Evolutionary conservation across 2,888 invertebrate genomes (phyloP).

Genomic region (Scaptomyza polygonia): DNA sequence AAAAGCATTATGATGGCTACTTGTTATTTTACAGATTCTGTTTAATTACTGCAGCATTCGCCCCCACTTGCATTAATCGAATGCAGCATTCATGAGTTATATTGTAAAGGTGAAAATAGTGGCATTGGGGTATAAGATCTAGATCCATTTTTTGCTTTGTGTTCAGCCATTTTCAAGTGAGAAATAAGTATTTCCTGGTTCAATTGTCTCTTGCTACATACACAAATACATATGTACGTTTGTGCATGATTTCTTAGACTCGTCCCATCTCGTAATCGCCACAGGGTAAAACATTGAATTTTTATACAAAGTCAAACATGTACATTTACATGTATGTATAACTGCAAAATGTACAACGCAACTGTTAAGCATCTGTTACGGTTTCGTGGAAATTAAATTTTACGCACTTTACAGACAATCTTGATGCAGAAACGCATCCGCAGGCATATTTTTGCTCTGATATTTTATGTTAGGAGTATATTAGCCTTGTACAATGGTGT

Average conservation of each 20-base stretch:
- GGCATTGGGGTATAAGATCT: too few relatives aligned
- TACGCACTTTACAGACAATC: conserved; percentile 72
- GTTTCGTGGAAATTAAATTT: conserved; percentile 62
- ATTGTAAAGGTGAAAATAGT: too few relatives aligned
- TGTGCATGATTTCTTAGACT: background rate
- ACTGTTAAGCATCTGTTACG: conserved; percentile 63
- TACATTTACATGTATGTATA: conserved; percentile 16
- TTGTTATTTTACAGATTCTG: too few relatives aligned
- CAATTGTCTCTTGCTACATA: background rate
- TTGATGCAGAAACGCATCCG: conserved; percentile 78
- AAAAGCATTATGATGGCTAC: too few relatives aligned
- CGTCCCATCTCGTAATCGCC: conserved; percentile 45
- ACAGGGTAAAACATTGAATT: conserved; percentile 42
- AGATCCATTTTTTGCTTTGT: background rate
- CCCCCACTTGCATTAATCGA: too few relatives aligned
- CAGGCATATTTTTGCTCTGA: conserved; percentile 38
- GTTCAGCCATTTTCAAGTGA: background rate
- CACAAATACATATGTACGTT: background rate
- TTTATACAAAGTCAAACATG: conserved; percentile 46
- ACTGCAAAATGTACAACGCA: conserved; percentile 34
- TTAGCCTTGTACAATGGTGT: too few relatives aligned
- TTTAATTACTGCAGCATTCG: too few relatives aligned
- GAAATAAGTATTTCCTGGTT: background rate
- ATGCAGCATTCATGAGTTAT: too few relatives aligned
- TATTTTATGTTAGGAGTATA: conserved; percentile 5